Conservation (phyloP, 1,140 invertebrate genomes). For the Pseudomyrmex sp. region DNA sequence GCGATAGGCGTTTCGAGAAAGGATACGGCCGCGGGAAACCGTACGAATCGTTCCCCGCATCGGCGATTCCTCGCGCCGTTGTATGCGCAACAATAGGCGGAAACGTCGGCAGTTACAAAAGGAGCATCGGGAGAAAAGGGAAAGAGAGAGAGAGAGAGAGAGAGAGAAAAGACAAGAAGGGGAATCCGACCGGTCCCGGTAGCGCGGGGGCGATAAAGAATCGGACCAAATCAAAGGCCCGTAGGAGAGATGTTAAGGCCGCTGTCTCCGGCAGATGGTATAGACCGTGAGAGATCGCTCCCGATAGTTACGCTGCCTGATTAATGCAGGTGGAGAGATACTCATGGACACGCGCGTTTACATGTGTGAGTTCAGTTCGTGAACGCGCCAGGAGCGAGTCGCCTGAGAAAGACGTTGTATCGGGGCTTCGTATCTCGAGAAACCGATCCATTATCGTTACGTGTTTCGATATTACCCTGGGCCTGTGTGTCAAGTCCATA, state of each 20-base stretch:
- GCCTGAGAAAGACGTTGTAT: slow-evolving; percentile 53
- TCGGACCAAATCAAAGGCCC: slow-evolving; percentile 69
- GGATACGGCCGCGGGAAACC: slow-evolving; percentile 56
- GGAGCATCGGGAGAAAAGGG: slow-evolving; percentile 66
- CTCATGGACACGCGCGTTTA: slow-evolving; percentile 35
- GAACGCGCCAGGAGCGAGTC: slow-evolving; percentile 44
- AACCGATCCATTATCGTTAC: slow-evolving; percentile 43
- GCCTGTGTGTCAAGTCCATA: slow-evolving; percentile 6
- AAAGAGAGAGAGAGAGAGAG: not conserved
- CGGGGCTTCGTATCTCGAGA: slow-evolving; percentile 43
- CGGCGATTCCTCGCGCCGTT: slow-evolving; percentile 64
- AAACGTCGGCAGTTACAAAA: slow-evolving; percentile 72
- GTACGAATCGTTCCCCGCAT: slow-evolving; percentile 65
- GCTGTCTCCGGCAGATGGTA: slow-evolving; percentile 69
- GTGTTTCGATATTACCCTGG: slow-evolving; percentile 37
- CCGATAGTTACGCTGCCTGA: slow-evolving; percentile 80
- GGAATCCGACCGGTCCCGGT: slow-evolving; percentile 46
- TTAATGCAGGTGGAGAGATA: slow-evolving; percentile 74
- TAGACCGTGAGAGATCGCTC: slow-evolving; percentile 64
- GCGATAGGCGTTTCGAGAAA: slow-evolving; percentile 34
- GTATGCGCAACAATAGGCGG: slow-evolving; percentile 73
- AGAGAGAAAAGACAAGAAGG: slow-evolving; percentile 64
- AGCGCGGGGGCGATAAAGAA: slow-evolving; percentile 69
- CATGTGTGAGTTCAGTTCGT: slow-evolving; percentile 7
- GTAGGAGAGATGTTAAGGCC: slow-evolving; percentile 62